phyloP scores from a whole-genome alignment of 2,797 vertebrate genomes.

The Alcedo quadribrachys region DNA sequence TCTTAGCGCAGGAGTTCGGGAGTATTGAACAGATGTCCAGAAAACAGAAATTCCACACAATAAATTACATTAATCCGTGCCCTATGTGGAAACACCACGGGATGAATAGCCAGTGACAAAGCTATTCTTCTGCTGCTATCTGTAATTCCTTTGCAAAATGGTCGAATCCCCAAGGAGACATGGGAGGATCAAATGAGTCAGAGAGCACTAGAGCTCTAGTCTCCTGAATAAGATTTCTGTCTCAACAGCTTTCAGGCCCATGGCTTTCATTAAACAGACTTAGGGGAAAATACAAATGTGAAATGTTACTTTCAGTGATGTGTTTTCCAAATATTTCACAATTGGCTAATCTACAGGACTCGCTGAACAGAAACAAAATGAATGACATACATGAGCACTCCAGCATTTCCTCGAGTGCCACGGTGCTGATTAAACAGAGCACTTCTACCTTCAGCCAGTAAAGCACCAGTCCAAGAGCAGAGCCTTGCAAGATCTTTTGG shows the following conservation, averaged over 20 bases:
- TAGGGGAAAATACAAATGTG: slow-evolving; percentile 55
- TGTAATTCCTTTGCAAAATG: slow-evolving; percentile 62
- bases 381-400: slow-evolving; percentile 17
- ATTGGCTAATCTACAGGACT: slow-evolving; percentile 25
- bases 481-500: slow-evolving; percentile 4
- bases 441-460: slow-evolving; percentile 2
- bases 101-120: slow-evolving; percentile 55
- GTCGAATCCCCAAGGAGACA: slow-evolving; percentile 42
- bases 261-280: slow-evolving; percentile 59
- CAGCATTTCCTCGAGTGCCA: slow-evolving; percentile 47
- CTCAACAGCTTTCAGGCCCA: slow-evolving; percentile 63
- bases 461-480: background rate
- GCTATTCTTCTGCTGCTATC: slow-evolving; percentile 62
- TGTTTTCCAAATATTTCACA: slow-evolving; percentile 59
- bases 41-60: slow-evolving; percentile 63
- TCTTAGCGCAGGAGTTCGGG: slow-evolving; percentile 7
- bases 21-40: slow-evolving; percentile 52
- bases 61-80: slow-evolving; percentile 63
- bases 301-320: slow-evolving; percentile 55
- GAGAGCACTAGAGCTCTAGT: slow-evolving; percentile 54
- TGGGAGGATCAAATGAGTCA: slow-evolving; percentile 59
- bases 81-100: slow-evolving; percentile 43
- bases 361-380: slow-evolving; percentile 36
- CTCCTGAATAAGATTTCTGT: slow-evolving; percentile 59
- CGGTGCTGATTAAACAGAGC: slow-evolving; percentile 43